Percentiles rank a stretch among this genome's conserved stretches.
Conservation (phyloP, 2,113 vertebrate species). For the Crotalus horridus region DNA sequence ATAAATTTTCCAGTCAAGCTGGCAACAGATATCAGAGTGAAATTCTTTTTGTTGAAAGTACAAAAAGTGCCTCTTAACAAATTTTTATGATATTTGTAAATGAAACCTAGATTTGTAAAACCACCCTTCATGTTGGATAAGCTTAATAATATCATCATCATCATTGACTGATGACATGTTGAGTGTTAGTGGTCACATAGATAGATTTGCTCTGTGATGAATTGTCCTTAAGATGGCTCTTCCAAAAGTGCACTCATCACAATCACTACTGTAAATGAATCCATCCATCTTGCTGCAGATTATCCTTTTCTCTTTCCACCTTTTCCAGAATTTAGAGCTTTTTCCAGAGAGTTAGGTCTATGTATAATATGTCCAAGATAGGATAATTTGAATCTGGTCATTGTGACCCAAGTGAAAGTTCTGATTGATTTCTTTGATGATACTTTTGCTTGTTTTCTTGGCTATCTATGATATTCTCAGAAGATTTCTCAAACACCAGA, state of each 20-base stretch:
- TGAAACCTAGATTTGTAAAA: conserved; percentile 11
- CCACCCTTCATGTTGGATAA: background rate
- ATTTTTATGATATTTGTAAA: background rate
- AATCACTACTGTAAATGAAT: background rate
- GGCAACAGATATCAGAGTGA: conserved; percentile 27
- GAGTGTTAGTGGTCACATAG: background rate
- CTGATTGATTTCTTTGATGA: background rate
- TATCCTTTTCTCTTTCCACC: background rate
- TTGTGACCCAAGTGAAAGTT: background rate
- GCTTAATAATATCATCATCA: background rate
- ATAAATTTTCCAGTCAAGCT: conserved; percentile 11
- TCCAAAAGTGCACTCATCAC: background rate
- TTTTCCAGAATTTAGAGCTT: background rate
- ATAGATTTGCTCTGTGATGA: background rate
- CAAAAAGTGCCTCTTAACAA: background rate
- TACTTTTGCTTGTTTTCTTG: background rate
- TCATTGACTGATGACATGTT: background rate
- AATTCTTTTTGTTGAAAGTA: conserved; percentile 12
- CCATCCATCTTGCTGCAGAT: background rate
- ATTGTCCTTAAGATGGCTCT: background rate
- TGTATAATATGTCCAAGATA: background rate
- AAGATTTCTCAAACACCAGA: background rate
- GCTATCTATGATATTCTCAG: background rate
- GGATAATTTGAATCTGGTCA: background rate
- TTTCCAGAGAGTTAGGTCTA: background rate